Evolutionary conservation across 1,140 invertebrate species (phyloP).

Genomic region (Proales similis): DNA sequence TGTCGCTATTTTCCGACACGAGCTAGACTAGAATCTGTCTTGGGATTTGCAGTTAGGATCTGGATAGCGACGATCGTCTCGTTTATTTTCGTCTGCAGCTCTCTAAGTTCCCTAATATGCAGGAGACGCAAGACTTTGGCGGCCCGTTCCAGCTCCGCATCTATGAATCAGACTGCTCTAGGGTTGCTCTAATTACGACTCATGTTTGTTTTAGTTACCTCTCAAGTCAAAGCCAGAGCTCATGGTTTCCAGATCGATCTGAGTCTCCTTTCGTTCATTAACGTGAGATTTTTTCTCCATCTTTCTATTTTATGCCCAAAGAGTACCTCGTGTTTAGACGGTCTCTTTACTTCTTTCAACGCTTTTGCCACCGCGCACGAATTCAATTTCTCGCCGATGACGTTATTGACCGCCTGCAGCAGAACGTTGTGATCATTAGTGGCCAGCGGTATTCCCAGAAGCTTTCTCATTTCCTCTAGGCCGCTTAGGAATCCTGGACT

Average conservation of each 20-base stretch:
- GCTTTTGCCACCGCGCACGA: background rate
- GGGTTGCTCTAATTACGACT: too few relatives aligned
- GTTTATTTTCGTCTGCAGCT: slow-evolving; percentile 88
- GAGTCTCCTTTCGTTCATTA: too few relatives aligned
- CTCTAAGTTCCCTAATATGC: slow-evolving; percentile 79
- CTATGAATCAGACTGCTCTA: too few relatives aligned
- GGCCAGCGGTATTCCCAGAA: slow-evolving; percentile 3
- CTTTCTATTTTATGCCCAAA: background rate
- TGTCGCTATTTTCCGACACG: slow-evolving; percentile 66
- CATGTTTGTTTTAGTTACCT: too few relatives aligned
- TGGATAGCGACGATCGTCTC: slow-evolving; percentile 84
- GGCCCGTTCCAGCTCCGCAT: slow-evolving; percentile 64
- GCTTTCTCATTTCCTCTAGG: slow-evolving; percentile 2
- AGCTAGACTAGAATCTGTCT: slow-evolving; percentile 85
- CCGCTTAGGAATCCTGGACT: slow-evolving; percentile 16
- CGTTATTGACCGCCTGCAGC: slow-evolving; percentile 15
- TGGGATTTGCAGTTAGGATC: slow-evolving; percentile 85
- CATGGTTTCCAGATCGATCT: background rate
- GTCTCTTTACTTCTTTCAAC: slow-evolving; percentile 12
- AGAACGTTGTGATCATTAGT: background rate
- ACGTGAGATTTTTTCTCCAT: too few relatives aligned
- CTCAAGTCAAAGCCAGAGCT: background rate
- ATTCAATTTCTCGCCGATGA: slow-evolving; percentile 26
- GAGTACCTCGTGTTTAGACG: background rate
- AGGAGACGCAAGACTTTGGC: slow-evolving; percentile 71